A percentile compares a stretch with the other conserved stretches of the same genome.
These are phyloP conservation scores for Scrobipalpa costella DNA, from an alignment of 2,888 invertebrate species.

Conservation along the genomic window DNA sequence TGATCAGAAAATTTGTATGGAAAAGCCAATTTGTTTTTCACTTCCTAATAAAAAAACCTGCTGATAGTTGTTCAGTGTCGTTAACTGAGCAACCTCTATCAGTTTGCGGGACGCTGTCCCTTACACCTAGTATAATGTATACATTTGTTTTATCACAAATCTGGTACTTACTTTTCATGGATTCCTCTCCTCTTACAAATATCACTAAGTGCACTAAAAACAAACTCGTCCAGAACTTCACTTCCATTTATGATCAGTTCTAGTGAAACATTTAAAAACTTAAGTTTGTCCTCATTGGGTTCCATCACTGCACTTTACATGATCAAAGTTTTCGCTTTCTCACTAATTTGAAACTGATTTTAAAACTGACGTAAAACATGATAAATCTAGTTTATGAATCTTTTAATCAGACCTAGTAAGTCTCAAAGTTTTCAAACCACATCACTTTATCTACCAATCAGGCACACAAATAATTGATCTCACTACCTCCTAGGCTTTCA, in stretches of 20 bases:
- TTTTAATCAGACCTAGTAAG: too few relatives aligned
- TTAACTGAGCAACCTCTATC: too few relatives aligned
- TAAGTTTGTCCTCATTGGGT: slow-evolving; percentile 45
- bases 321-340: not conserved
- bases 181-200: slow-evolving; percentile 54
- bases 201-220: slow-evolving; percentile 55
- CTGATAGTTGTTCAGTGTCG: too few relatives aligned
- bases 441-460: not conserved
- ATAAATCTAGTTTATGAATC: too few relatives aligned
- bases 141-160: not conserved
- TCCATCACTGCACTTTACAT: slow-evolving; percentile 59
- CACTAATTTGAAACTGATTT: not conserved
- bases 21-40: too few relatives aligned
- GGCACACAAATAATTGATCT: not conserved
- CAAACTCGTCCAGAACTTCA: slow-evolving; percentile 65
- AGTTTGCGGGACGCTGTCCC: too few relatives aligned
- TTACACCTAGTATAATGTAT: too few relatives aligned
- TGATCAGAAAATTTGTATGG: too few relatives aligned
- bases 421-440: not conserved
- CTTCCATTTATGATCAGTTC: slow-evolving; percentile 71
- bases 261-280: slow-evolving; percentile 56
- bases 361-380: not conserved
- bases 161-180: slow-evolving; percentile 58
- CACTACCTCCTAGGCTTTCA: not conserved
- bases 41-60: too few relatives aligned